These are phyloP conservation scores for Cossypha niveicapilla DNA, from an alignment of 2,797 vertebrate species.

Conservation along the genomic window DNA sequence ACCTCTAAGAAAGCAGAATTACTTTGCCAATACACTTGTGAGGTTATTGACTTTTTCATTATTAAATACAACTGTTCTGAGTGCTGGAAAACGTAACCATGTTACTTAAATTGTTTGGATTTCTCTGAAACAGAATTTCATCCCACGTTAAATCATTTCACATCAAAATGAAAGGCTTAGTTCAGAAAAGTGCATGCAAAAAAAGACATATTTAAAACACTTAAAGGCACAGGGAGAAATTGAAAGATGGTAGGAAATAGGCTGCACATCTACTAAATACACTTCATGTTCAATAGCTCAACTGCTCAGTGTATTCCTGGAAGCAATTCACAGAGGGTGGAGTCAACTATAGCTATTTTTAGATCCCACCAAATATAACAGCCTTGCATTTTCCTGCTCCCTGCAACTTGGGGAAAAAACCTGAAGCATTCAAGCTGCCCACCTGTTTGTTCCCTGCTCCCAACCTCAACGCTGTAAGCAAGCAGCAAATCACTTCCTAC, in stretches of 20 bases:
- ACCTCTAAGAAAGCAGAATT: not conserved
- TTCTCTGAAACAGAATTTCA: slow-evolving; percentile 1
- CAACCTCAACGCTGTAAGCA: not conserved
- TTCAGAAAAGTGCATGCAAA: not conserved
- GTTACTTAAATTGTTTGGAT: not conserved
- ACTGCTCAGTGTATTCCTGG: not conserved
- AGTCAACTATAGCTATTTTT: slow-evolving; percentile 2
- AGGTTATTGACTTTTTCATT: not conserved
- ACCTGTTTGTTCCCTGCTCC: not conserved
- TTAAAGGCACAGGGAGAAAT: not conserved
- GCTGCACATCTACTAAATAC: not conserved
- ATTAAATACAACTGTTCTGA: not conserved
- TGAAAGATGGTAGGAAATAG: not conserved
- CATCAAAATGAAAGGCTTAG: not conserved
- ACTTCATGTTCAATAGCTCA: not conserved
- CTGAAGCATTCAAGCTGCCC: not conserved
- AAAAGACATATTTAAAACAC: not conserved
- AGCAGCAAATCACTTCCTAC: not conserved
- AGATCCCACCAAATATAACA: not conserved
- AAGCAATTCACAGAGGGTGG: not conserved
- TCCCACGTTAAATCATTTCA: not conserved
- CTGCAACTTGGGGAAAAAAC: not conserved
- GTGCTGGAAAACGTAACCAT: not conserved
- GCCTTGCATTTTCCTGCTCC: not conserved
- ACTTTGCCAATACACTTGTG: not conserved